Percentiles rank a stretch among this genome's conserved stretches.
Conservation (phyloP, 2,888 invertebrate genomes). For the Eupithecia subumbrata region DNA sequence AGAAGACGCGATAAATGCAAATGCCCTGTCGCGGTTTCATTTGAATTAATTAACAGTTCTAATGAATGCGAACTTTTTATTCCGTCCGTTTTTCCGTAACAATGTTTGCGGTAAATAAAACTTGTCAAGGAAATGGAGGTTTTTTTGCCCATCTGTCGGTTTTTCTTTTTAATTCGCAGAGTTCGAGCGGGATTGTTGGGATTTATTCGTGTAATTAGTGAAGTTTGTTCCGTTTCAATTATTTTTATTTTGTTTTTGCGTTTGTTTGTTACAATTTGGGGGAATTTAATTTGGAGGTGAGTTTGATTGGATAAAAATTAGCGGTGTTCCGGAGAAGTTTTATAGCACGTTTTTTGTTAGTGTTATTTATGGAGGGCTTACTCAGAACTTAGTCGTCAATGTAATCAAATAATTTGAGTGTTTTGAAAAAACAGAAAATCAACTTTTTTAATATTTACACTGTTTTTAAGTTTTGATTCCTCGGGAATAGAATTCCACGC, state of each 20-base stretch:
- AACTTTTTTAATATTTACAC: no score
- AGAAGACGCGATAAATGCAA: slow-evolving; percentile 75
- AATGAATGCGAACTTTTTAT: slow-evolving; percentile 81
- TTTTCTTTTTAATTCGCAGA: slow-evolving; percentile 77
- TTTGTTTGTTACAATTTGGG: slow-evolving; percentile 67
- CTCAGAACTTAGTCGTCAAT: background rate
- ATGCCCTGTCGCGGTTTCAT: slow-evolving; percentile 81
- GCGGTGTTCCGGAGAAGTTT: slow-evolving; percentile 55
- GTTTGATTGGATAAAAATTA: slow-evolving; percentile 61
- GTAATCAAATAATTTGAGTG: background rate
- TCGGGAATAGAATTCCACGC: no score
- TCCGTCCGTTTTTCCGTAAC: slow-evolving; percentile 73
- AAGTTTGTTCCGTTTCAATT: slow-evolving; percentile 79
- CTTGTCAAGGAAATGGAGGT: slow-evolving; percentile 80
- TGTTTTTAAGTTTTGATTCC: no score
- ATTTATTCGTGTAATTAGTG: slow-evolving; percentile 83
- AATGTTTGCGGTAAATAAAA: slow-evolving; percentile 84
- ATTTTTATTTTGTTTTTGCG: slow-evolving; percentile 75
- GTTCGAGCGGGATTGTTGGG: slow-evolving; percentile 73
- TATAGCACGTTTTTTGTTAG: slow-evolving; percentile 43
- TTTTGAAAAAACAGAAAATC: no score
- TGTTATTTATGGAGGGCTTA: slow-evolving; percentile 15
- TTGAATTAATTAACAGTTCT: slow-evolving; percentile 84
- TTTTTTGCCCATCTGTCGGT: slow-evolving; percentile 75
- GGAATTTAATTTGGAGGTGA: slow-evolving; percentile 69